A percentile compares a stretch with the other conserved stretches of the same genome.
Evolutionary conservation across 92 coral and sea anemone genomes (phyloP).

Genomic region (Bergia puertoricense): DNA sequence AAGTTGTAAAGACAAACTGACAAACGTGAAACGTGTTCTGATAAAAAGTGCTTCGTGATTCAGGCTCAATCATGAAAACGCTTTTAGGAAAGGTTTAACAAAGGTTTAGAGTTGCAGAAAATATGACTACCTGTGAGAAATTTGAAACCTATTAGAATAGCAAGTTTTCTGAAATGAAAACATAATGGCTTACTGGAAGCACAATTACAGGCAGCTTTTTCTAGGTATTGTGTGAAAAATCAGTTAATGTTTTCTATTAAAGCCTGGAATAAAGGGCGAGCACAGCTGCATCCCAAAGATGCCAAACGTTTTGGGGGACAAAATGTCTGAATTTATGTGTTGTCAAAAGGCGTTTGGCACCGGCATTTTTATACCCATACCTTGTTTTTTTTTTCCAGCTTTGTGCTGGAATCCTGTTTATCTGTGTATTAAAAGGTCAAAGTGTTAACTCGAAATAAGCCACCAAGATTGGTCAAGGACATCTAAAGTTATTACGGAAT

Average conservation of each 20-base stretch:
- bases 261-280: neutral
- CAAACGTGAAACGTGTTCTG: no score
- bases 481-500: no score
- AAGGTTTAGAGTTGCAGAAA: neutral
- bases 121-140: neutral
- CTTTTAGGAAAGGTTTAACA: neutral
- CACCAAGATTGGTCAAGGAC: no score
- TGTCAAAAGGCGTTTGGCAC: neutral
- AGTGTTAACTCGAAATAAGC: no score
- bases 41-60: no score
- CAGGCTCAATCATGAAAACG: neutral
- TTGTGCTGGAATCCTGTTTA: no score
- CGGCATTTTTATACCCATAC: neutral
- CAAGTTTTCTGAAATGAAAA: neutral
- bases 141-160: neutral
- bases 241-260: no score
- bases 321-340: no score
- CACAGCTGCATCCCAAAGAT: neutral
- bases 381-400: no score
- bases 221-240: neutral
- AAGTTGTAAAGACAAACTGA: neutral
- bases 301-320: neutral
- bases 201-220: no score
- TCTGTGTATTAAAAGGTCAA: no score
- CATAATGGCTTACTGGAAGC: no score